Percentiles rank a stretch among this genome's conserved stretches.
Evolutionary conservation across 2,888 invertebrate species (phyloP).

Genomic region (Cryptosula pallasiana): DNA sequence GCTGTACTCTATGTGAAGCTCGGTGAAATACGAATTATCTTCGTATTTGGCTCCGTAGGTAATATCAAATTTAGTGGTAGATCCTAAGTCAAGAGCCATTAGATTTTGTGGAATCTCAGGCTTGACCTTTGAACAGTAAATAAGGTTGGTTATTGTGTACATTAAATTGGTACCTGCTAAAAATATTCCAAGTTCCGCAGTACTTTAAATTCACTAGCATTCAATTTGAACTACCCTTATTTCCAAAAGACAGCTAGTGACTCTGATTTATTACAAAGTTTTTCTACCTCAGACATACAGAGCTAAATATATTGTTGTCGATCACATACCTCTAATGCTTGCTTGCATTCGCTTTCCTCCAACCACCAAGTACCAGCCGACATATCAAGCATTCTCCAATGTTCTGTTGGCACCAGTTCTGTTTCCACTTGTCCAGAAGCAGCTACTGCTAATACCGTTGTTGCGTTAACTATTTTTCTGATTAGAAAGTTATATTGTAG

Average conservation of each 20-base stretch:
- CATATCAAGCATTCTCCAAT: background rate
- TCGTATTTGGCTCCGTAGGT: background rate
- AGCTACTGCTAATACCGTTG: background rate
- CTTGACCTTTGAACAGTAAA: background rate
- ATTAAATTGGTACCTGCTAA: too few species aligned
- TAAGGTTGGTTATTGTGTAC: too few species aligned
- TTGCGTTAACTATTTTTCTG: background rate
- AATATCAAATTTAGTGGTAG: background rate
- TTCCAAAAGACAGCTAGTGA: too few species aligned
- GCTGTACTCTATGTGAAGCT: conserved; percentile 7
- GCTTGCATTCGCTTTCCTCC: conserved; percentile 7
- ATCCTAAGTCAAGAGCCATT: background rate
- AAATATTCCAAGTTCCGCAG: too few species aligned
- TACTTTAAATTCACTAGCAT: too few species aligned
- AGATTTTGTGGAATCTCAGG: background rate
- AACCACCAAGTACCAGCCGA: conserved; percentile 17
- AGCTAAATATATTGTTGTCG: too few species aligned
- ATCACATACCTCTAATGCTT: background rate
- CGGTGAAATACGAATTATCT: background rate
- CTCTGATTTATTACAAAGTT: too few species aligned
- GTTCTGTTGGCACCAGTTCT: background rate
- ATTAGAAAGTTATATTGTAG: background rate
- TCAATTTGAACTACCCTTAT: too few species aligned
- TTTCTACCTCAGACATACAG: too few species aligned
- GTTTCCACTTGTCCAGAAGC: background rate